Evolutionary conservation across 2,113 vertebrate genomes (phyloP).

Genomic region (Lethenteron reissneri): DNA sequence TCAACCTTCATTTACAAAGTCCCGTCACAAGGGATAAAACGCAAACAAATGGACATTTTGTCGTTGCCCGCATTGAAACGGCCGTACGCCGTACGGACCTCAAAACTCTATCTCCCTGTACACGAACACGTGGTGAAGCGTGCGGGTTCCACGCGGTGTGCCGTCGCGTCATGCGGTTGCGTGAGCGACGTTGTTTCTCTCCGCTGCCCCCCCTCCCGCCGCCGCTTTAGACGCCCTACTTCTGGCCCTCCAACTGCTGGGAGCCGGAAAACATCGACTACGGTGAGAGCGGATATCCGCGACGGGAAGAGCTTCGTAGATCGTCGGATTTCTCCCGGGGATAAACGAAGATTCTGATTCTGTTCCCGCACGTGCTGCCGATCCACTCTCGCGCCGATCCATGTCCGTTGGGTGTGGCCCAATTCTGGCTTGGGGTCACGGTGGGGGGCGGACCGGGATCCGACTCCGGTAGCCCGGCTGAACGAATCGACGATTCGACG

Average conservation of each 20-base stretch:
- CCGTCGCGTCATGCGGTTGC: neutral
- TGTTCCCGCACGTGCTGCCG: too few relatives aligned
- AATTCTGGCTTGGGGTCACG: neutral
- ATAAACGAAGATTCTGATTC: too few relatives aligned
- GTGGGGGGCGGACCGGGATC: neutral
- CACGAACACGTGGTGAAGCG: neutral
- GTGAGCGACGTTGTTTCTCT: neutral
- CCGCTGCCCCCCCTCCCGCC: conserved; percentile 13
- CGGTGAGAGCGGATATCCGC: conserved; percentile 32
- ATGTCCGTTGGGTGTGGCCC: neutral
- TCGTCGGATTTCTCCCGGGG: neutral
- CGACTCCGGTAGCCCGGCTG: neutral
- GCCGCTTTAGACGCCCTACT: conserved; percentile 58
- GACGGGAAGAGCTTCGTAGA: neutral
- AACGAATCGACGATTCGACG: too few relatives aligned
- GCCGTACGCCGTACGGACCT: neutral
- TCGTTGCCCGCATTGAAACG: too few relatives aligned
- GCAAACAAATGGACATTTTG: too few relatives aligned
- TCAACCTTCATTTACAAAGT: too few relatives aligned
- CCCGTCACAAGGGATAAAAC: too few relatives aligned
- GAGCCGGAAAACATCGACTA: conserved; percentile 97
- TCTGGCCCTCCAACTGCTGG: conserved; percentile 97
- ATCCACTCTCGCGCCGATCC: neutral
- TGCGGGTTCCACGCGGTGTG: neutral
- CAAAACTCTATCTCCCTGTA: neutral